These are phyloP conservation scores for Bombus turneri DNA, from an alignment of 1,140 invertebrate species.

Conservation along the genomic window DNA sequence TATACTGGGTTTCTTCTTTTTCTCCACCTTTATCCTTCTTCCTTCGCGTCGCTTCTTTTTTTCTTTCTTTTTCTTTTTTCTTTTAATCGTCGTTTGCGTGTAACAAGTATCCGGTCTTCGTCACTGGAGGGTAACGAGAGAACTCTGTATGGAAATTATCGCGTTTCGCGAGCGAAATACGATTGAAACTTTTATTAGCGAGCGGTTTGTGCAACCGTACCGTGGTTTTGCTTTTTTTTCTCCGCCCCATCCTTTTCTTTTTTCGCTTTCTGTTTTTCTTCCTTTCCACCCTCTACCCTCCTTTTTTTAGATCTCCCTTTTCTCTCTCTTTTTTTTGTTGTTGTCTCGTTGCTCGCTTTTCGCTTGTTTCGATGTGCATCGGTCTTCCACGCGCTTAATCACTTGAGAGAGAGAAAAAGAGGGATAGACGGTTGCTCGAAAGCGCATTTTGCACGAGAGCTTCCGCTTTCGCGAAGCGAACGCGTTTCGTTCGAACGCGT, in stretches of 20 bases:
- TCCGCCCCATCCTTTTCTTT: background rate
- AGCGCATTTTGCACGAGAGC: background rate
- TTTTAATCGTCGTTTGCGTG: background rate
- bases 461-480: no score
- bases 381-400: background rate
- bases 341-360: background rate
- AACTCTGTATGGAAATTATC: background rate
- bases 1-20: background rate
- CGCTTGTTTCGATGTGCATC: slow-evolving; percentile 12
- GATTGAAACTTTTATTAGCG: slow-evolving; percentile 1
- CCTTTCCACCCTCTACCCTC: slow-evolving; percentile 6
- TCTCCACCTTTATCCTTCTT: background rate
- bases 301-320: no score
- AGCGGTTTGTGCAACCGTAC: background rate
- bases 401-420: background rate
- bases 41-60: no score
- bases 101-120: background rate
- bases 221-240: background rate
- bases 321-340: background rate
- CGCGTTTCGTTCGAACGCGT: background rate
- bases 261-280: background rate
- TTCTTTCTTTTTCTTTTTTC: no score
- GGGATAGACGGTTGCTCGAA: background rate
- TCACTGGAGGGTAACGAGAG: background rate
- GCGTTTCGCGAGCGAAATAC: background rate